A percentile compares a stretch with the other conserved stretches of the same genome.
phyloP scores from a whole-genome alignment of 2,797 vertebrate species.

The Centroberyx gerrardi region DNA sequence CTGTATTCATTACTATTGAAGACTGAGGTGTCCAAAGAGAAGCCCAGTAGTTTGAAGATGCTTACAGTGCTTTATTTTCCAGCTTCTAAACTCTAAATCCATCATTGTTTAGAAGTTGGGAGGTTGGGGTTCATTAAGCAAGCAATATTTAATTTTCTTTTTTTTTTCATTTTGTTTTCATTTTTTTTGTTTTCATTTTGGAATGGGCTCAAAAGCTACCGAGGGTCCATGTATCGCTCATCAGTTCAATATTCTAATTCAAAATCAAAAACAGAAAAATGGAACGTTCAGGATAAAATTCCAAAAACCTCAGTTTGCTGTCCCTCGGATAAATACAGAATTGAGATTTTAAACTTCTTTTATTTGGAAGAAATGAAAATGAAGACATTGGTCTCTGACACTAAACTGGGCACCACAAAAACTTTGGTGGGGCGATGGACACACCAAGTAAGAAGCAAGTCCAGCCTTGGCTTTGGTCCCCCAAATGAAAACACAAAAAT shows the following conservation, averaged over 20 bases:
- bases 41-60: slow-evolving; percentile 24
- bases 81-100: slow-evolving; percentile 14
- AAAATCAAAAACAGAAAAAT: slow-evolving; percentile 8
- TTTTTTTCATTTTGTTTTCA: slow-evolving; percentile 39
- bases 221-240: slow-evolving; percentile 62
- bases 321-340: background rate
- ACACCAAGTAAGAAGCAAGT: too few species aligned
- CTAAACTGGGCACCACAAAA: too few species aligned
- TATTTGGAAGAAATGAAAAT: background rate
- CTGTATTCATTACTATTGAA: slow-evolving; percentile 36
- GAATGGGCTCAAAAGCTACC: slow-evolving; percentile 53
- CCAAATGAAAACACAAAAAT: background rate
- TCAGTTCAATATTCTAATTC: slow-evolving; percentile 59
- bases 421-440: too few species aligned
- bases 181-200: slow-evolving; percentile 57
- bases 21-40: slow-evolving; percentile 37
- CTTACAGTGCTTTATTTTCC: slow-evolving; percentile 1
- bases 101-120: slow-evolving; percentile 36
- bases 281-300: too few species aligned
- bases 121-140: slow-evolving; percentile 53
- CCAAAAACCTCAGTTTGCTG: background rate
- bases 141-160: slow-evolving; percentile 37
- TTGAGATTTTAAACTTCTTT: background rate
- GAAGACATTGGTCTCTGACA: too few species aligned
- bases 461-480: background rate